Evolutionary conservation across 2,888 invertebrate species (phyloP), one percentile per base, ranked within the genome.

Genomic region (Portevinia maculata): DNA sequence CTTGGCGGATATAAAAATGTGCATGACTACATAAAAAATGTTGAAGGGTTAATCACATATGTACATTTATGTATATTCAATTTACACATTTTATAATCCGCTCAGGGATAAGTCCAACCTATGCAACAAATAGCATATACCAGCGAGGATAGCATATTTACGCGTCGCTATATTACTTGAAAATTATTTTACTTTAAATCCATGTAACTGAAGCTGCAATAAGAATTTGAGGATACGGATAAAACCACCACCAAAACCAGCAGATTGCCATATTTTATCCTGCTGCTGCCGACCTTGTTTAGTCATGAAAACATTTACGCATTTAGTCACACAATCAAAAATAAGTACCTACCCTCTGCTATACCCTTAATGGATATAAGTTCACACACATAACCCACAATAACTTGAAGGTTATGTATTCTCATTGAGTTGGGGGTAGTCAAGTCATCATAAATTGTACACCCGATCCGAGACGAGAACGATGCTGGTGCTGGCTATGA

Each of bases 261-360:
- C 65, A 67, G 52, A 67, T 74, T 79, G 67, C 59, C 73, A 79
- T 67, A 53, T 57, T 59, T n/a, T 39, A 57, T 59, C 34, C 21
- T 34, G 30, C 30, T 13, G 17, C 41, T 44, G 28, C 53, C 44
- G 17, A 34, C 24, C 19, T 52, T 30, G 64, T 62, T 69, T 75
- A 50, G 41, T 48, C 24, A 34, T 65, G 48, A 71, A 83, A 69
- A 71, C 59, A 73, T 79, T 74, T 74, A 76, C 83, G 78, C 78
- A 65, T 83, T 83, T 83, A 78, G 73, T 83, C 78, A 73, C 62
- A 71, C 78, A 83, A 83, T 78, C 78, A 73, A 67, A 71, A 64
- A 65, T 64, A 59, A 74, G 44, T 60, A 73, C 83, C 83, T 57
- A 78, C 76, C 83, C 76, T 34, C 34, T 41, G 24, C 21, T 37